Base-by-base conservation (phyloP, 2,113 vertebrate genomes). In the Shinisaurus crocodilurus region DNA sequence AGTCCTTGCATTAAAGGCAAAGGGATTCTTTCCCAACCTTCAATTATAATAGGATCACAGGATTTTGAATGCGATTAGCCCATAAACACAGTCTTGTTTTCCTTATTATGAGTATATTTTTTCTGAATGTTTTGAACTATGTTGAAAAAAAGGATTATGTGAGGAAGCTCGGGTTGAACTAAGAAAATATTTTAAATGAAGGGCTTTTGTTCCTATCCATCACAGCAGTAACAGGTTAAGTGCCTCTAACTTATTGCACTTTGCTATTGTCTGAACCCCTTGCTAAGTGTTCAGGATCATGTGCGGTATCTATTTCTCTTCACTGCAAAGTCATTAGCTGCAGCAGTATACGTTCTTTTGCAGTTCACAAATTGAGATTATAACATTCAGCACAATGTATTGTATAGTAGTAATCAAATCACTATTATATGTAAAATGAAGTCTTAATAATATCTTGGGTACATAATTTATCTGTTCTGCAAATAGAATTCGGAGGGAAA, bases 101-200 rank as follows among this genome's bases (percentile, higher is more conserved):
- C n/a, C 89, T 86, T 89, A 60, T 85, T 92, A 90, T 82, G 89
- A 93, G 90, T 6, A 88, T 96, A 90, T 93, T 95, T 96, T 88
- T 88, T 74, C 72, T 89, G 25, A 29, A 89, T 91, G 72, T 77
- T 88, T 89, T 90, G 77, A 88, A 91, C 81, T 88, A 85, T 87
- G 89, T 93, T 72, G 67, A 91, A 67, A 93, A 95, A 94, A 89
- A 43, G 81, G 91, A 94, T 95, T 79, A 74, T 63, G 40, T 89
- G 69, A 91, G 91, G 87, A 92, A 85, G 92, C 94, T 95, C 94
- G 93, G 94, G 93, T 91, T 95, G 86, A 93, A 89, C 93, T 93
- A 93, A 94, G 93, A 95, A 96, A 94, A 95, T 94, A 93, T 90
- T 95, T 95, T 88, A 96, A 95, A 94, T 95, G 91, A 96, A 96